These are phyloP conservation scores for Arrhopalites spinosus DNA, from an alignment of 2,888 invertebrate genomes.

Conservation along the genomic window DNA sequence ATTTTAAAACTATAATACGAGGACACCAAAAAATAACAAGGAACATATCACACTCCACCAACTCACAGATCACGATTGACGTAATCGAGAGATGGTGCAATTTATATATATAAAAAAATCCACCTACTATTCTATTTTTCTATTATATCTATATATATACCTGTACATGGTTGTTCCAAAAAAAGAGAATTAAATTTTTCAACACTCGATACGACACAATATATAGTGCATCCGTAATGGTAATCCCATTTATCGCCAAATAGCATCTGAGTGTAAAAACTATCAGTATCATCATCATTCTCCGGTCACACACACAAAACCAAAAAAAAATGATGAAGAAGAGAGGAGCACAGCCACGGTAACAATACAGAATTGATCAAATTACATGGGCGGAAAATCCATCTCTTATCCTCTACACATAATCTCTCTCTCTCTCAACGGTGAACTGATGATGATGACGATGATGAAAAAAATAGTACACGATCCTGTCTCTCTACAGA, in stretches of 20 bases:
- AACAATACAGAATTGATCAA: background rate
- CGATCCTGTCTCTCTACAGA: too few relatives aligned
- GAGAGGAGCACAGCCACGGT: background rate
- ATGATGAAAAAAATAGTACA: background rate
- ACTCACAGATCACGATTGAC: too few relatives aligned
- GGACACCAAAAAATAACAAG: too few relatives aligned
- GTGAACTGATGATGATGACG: background rate
- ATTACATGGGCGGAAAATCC: constrained; percentile 14
- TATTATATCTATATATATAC: too few relatives aligned
- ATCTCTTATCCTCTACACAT: background rate
- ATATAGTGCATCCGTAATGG: background rate
- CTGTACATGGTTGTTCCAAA: too few relatives aligned
- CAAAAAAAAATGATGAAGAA: background rate
- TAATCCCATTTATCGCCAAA: background rate
- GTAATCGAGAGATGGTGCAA: too few relatives aligned
- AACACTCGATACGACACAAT: background rate
- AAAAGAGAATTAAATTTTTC: too few relatives aligned
- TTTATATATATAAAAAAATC: too few relatives aligned
- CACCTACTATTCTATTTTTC: too few relatives aligned
- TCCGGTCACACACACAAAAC: background rate
- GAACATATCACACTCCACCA: too few relatives aligned
- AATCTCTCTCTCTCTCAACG: background rate
- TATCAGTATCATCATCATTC: background rate
- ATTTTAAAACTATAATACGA: too few relatives aligned
- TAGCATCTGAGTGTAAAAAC: background rate